These are phyloP conservation scores for Ephialtes manifestator DNA, from an alignment of 2,888 invertebrate species.

Conservation along the genomic window DNA sequence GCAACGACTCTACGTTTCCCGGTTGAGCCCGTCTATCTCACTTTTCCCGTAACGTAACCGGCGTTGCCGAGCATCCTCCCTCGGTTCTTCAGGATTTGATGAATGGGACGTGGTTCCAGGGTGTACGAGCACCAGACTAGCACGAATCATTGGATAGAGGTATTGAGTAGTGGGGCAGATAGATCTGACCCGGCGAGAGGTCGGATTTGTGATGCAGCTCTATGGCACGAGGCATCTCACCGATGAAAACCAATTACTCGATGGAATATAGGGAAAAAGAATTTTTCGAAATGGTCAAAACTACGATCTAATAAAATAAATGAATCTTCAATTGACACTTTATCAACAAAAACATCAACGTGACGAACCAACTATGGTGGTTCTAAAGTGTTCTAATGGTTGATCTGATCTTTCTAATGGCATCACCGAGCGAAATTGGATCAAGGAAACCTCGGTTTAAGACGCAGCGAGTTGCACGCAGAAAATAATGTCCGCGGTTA, in stretches of 20 bases:
- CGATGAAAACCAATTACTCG: neutral
- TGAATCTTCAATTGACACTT: too few species aligned
- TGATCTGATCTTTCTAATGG: too few species aligned
- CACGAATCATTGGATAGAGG: constrained; percentile 15
- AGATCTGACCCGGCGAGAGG: neutral
- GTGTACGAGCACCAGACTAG: constrained; percentile 11
- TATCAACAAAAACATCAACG: too few species aligned
- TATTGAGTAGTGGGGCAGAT: neutral
- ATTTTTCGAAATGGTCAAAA: neutral
- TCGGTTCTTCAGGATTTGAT: constrained; percentile 54
- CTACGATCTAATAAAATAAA: neutral
- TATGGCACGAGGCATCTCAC: too few species aligned
- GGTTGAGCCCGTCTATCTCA: constrained; percentile 28
- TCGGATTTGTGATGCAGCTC: constrained; percentile 8
- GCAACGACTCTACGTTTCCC: constrained; percentile 38
- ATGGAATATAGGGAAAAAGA: neutral
- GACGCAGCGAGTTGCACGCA: too few species aligned
- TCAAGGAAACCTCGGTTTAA: too few species aligned
- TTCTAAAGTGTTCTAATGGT: too few species aligned
- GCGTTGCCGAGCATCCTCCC: constrained; percentile 34
- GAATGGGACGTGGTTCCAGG: constrained; percentile 37
- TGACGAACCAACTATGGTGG: too few species aligned
- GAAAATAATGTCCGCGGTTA: too few species aligned
- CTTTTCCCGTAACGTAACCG: constrained; percentile 38
- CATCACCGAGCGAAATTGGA: too few species aligned